Evolutionary conservation across 2,888 invertebrate species (phyloP).

Genomic region (Drosophila nr. perissopoda): DNA sequence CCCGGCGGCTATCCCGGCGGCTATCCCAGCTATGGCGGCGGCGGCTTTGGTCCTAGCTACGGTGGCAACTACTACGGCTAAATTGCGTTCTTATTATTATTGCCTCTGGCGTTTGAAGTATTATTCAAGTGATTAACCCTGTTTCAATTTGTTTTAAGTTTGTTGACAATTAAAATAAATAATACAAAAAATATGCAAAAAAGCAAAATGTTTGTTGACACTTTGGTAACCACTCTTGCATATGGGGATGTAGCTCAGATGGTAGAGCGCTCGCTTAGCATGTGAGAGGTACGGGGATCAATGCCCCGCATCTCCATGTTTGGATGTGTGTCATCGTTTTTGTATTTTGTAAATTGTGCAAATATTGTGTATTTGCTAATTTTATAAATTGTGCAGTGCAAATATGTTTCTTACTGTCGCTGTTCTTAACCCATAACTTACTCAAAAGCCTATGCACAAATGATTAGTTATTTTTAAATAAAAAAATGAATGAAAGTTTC

Average conservation of each 20-base stretch:
- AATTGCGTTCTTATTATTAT: slow-evolving; percentile 1
- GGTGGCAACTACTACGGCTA: slow-evolving; percentile 54
- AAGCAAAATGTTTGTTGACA: background rate
- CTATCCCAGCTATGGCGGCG: slow-evolving; percentile 23
- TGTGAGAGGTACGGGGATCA: slow-evolving; percentile 85
- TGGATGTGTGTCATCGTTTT: too few species aligned
- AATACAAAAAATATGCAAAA: background rate
- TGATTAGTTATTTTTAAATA: background rate
- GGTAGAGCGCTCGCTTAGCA: slow-evolving; percentile 85
- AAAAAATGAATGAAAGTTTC: background rate
- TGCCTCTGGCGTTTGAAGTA: slow-evolving; percentile 36
- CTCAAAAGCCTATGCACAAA: background rate
- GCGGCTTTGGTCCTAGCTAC: slow-evolving; percentile 32
- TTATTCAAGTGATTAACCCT: slow-evolving; percentile 44
- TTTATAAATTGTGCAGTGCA: background rate
- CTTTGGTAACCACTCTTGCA: fast-evolving
- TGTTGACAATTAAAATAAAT: slow-evolving; percentile 48
- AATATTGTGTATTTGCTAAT: background rate
- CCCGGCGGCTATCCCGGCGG: slow-evolving; percentile 25
- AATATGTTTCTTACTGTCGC: background rate
- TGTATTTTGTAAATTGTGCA: background rate
- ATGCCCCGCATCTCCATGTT: slow-evolving; percentile 84
- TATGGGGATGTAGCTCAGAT: slow-evolving; percentile 85
- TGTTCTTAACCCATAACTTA: background rate
- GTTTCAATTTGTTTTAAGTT: slow-evolving; percentile 48